Conservation (phyloP, 1,140 invertebrate species). For the Phenacoccus solenopsis region DNA sequence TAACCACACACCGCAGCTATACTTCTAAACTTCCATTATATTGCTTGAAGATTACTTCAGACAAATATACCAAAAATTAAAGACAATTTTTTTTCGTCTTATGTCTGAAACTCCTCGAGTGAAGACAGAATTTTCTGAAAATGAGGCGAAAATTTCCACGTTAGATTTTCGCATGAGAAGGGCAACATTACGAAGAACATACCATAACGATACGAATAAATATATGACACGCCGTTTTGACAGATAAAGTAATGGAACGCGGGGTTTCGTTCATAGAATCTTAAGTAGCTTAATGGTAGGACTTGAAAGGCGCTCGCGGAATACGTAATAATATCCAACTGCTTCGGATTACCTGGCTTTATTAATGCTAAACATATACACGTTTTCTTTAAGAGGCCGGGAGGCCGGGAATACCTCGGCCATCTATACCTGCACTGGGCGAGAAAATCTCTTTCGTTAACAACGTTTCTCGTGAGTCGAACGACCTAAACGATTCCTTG, state of each 20-base stretch:
- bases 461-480: neutral
- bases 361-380: slow-evolving; percentile 3
- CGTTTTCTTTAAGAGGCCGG: neutral
- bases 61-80: too few relatives aligned
- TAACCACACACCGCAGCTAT: too few relatives aligned
- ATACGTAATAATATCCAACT: slow-evolving; percentile 6
- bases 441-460: slow-evolving; percentile 3
- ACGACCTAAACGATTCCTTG: neutral
- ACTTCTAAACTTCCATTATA: too few relatives aligned
- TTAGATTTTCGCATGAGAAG: too few relatives aligned
- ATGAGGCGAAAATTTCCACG: too few relatives aligned
- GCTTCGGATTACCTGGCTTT: neutral
- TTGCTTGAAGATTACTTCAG: too few relatives aligned
- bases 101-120: too few relatives aligned
- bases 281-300: slow-evolving; percentile 12
- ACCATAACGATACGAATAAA: slow-evolving; percentile 3
- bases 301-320: neutral
- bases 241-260: slow-evolving; percentile 12
- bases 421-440: neutral
- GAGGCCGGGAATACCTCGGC: neutral
- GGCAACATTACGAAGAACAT: too few relatives aligned
- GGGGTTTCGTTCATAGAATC: slow-evolving; percentile 3
- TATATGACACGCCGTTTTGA: slow-evolving; percentile 6
- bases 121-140: too few relatives aligned
- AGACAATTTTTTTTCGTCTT: too few relatives aligned